Percentiles rank a stretch among this genome's conserved stretches.
Evolutionary conservation across 2,113 vertebrate genomes (phyloP).

Genomic region (Eubucco bourcierii): DNA sequence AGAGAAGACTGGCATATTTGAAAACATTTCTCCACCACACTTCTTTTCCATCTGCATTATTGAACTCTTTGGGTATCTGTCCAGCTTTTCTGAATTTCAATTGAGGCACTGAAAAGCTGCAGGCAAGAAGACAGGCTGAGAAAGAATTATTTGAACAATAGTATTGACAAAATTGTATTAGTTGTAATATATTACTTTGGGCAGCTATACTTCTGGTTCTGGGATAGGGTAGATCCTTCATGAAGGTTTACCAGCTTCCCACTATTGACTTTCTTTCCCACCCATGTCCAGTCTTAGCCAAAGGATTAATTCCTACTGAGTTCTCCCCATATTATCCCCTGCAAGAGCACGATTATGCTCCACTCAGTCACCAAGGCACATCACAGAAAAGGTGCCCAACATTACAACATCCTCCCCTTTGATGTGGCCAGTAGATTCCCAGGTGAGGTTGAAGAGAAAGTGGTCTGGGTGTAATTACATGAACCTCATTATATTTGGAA

Average conservation of each 20-base stretch:
- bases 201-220: neutral
- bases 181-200: neutral
- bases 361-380: neutral
- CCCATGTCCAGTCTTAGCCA: neutral
- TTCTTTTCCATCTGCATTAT: neutral
- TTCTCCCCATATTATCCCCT: neutral
- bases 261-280: neutral
- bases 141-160: neutral
- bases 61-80: neutral
- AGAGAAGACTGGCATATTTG: neutral
- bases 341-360: neutral
- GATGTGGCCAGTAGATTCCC: neutral
- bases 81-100: neutral
- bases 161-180: neutral
- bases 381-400: neutral
- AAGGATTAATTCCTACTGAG: neutral
- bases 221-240: rapidly evolving
- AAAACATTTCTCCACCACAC: neutral
- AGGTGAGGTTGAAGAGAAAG: neutral
- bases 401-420: neutral
- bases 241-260: neutral
- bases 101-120: neutral
- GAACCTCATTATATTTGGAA: neutral
- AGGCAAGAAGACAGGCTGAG: neutral
- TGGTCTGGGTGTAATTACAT: neutral